Percentiles rank a stretch among this genome's conserved stretches.
Conservation (phyloP, 1,140 invertebrate genomes). For the Geopemphigus sp. region DNA sequence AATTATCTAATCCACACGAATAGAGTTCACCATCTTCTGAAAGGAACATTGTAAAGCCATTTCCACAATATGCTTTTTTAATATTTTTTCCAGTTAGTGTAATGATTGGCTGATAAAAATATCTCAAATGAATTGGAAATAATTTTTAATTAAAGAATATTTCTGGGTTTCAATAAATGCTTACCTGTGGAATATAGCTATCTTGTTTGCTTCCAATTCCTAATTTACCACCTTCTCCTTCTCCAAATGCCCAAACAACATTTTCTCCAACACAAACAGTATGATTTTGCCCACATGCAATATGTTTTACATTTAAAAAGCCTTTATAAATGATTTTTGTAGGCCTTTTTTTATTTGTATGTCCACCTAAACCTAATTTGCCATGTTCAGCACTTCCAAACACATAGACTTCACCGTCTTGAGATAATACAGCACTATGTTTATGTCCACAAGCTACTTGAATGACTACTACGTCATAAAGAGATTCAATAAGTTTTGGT, state of each 20-base stretch:
- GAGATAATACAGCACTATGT: constrained; percentile 67
- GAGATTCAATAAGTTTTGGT: constrained; percentile 66
- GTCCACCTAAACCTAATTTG: constrained; percentile 63
- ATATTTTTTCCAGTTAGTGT: constrained; percentile 60
- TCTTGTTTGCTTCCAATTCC: constrained; percentile 63
- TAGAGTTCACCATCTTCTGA: constrained; percentile 63
- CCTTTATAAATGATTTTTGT: constrained; percentile 60
- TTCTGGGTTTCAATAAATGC: background rate
- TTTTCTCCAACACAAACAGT: constrained; percentile 62
- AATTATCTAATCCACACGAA: constrained; percentile 65
- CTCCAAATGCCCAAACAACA: constrained; percentile 68
- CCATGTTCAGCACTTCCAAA: constrained; percentile 71
- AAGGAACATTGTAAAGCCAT: constrained; percentile 66
- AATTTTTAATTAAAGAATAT: constrained; percentile 9
- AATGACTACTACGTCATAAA: constrained; percentile 66
- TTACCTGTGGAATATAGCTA: constrained; percentile 59
- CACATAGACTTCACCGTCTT: constrained; percentile 66
- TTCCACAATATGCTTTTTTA: constrained; percentile 65
- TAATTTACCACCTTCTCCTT: constrained; percentile 68
- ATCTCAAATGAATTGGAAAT: background rate
- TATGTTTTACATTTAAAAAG: constrained; percentile 57
- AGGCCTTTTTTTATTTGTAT: constrained; percentile 65
- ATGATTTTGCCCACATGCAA: constrained; percentile 66
- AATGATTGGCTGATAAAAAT: constrained; percentile 59
- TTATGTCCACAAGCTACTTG: constrained; percentile 69